These are phyloP conservation scores for Graptemys geographica DNA, from an alignment of 2,797 vertebrate species.

Conservation along the genomic window DNA sequence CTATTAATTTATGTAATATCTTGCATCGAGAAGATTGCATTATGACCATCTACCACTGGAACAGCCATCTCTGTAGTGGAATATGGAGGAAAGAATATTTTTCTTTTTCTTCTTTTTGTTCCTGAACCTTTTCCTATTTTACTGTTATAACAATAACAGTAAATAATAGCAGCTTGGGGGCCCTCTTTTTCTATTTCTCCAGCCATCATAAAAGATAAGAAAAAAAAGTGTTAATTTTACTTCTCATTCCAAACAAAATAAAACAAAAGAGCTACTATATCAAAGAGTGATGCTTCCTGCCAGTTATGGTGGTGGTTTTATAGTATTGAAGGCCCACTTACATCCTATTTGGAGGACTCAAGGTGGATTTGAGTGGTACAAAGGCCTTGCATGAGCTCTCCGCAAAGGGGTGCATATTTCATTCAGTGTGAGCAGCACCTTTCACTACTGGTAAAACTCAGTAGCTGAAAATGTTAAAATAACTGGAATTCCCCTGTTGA, in stretches of 20 bases:
- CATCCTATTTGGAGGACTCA: fast-evolving
- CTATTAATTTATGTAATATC: not conserved
- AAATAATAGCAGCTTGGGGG: slow-evolving; percentile 21
- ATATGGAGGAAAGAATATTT: not conserved
- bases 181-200: not conserved
- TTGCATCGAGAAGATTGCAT: not conserved
- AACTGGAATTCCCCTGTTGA: not conserved
- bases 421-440: not conserved
- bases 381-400: not conserved
- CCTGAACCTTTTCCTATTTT: slow-evolving; percentile 15
- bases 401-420: not conserved
- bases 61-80: not conserved
- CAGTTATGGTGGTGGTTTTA: not conserved
- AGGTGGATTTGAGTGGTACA: not conserved
- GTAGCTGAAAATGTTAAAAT: not conserved
- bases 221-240: slow-evolving; percentile 14
- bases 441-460: not conserved
- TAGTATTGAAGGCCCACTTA: not conserved
- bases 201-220: slow-evolving; percentile 47
- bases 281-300: slow-evolving; percentile 12
- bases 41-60: not conserved
- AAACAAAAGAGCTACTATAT: slow-evolving; percentile 2
- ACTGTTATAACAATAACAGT: slow-evolving; percentile 8
- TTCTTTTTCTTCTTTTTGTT: not conserved
- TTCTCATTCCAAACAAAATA: slow-evolving; percentile 54